Evolutionary conservation across 2,113 vertebrate genomes (phyloP).

Genomic region (Rhea americana): DNA sequence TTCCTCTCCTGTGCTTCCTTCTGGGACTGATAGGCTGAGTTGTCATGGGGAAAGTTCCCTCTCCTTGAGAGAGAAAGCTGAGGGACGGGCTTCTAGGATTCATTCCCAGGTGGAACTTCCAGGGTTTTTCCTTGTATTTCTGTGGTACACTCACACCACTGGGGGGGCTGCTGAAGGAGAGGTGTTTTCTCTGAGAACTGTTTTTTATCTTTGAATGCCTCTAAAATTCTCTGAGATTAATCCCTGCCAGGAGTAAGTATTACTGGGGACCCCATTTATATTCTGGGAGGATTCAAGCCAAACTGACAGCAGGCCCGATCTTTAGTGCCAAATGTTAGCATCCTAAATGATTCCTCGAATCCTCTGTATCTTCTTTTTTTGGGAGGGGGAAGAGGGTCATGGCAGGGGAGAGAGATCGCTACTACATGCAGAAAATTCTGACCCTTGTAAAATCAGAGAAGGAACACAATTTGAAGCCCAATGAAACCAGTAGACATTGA

Average conservation of each 20-base stretch:
- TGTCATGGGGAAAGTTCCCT: not conserved
- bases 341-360: not conserved
- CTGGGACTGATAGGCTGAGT: accelerated
- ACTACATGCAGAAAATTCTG: not conserved
- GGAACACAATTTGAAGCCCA: not conserved
- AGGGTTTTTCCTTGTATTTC: not conserved
- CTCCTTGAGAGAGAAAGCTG: accelerated
- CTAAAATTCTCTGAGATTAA: not conserved
- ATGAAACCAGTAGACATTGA: not conserved
- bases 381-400: not conserved
- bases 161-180: not conserved
- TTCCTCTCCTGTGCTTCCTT: not conserved
- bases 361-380: not conserved
- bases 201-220: not conserved
- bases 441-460: not conserved
- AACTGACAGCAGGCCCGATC: not conserved
- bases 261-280: not conserved
- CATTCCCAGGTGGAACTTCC: not conserved
- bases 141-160: accelerated
- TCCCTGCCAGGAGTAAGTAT: not conserved
- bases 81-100: accelerated
- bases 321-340: not conserved
- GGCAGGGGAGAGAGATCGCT: not conserved
- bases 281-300: not conserved
- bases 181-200: not conserved